These are phyloP conservation scores for Tamandua tetradactyla DNA, from an alignment of 2,797 vertebrate genomes.

Conservation along the genomic window DNA sequence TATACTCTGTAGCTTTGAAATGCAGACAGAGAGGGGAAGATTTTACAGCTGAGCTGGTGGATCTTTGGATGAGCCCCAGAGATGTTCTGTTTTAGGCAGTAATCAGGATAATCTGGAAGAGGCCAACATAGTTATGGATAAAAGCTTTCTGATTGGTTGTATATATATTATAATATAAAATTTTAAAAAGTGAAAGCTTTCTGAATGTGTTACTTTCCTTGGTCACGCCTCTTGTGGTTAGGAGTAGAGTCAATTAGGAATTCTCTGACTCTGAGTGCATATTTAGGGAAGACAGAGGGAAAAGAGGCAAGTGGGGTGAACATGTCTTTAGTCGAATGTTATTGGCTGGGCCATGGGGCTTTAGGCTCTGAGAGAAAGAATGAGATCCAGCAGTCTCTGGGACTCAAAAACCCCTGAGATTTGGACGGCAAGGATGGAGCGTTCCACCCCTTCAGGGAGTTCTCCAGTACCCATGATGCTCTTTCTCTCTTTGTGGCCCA, in stretches of 20 bases:
- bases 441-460: not conserved
- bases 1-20: not conserved
- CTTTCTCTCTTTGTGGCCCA: slow-evolving; percentile 72
- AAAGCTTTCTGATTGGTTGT: not conserved
- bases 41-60: not conserved
- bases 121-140: not conserved
- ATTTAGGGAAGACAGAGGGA: not conserved
- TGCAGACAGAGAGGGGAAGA: not conserved
- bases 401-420: not conserved
- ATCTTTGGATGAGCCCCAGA: not conserved
- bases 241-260: slow-evolving; percentile 9
- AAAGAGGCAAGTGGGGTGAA: not conserved
- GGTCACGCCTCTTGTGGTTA: not conserved
- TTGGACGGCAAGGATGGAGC: not conserved
- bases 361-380: not conserved
- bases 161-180: too few relatives aligned
- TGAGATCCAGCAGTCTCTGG: not conserved
- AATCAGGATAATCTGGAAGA: not conserved
- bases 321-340: not conserved
- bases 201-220: not conserved
- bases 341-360: not conserved
- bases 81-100: not conserved
- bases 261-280: not conserved
- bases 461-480: not conserved
- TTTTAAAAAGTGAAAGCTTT: not conserved